Evolutionary conservation across 2,113 vertebrate genomes (phyloP).

Genomic region (Pardalotus punctatus): DNA sequence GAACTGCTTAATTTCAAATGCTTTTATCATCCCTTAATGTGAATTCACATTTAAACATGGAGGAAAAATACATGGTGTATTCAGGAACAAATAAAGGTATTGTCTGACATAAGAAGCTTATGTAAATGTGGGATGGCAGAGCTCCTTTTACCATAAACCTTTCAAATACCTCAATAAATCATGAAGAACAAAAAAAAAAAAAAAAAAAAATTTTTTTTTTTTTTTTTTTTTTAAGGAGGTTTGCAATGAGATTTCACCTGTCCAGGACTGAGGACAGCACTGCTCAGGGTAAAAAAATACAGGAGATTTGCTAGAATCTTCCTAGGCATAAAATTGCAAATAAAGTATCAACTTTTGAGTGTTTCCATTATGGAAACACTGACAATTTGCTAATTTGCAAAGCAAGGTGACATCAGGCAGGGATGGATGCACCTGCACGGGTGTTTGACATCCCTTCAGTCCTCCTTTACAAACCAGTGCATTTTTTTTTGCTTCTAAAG

Average conservation of each 20-base stretch:
- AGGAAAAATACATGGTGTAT: background rate
- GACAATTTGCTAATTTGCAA: background rate
- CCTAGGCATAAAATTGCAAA: background rate
- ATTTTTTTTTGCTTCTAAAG: background rate
- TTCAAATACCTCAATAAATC: conserved; percentile 47
- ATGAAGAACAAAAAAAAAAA: background rate
- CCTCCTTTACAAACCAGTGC: background rate
- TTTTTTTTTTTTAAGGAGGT: background rate
- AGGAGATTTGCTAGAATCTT: background rate
- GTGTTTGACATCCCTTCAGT: background rate
- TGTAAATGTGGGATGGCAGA: conserved; percentile 33
- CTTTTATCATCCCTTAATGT: conserved; percentile 19
- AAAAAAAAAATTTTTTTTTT: too few relatives aligned
- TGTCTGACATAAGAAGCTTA: conserved; percentile 53
- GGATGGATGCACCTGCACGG: background rate
- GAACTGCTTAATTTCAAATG: background rate
- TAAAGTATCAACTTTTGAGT: background rate
- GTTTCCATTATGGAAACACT: background rate
- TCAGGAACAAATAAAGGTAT: conserved; percentile 49
- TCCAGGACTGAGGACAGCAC: background rate
- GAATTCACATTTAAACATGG: conserved; percentile 36
- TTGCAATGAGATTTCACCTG: conserved; percentile 14
- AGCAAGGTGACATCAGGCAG: background rate
- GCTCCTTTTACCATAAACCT: conserved; percentile 47
- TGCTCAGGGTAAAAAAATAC: background rate